Percentiles rank a stretch among this genome's conserved stretches.
Conservation (phyloP, 2,888 invertebrate genomes). For the Meganola albula region DNA sequence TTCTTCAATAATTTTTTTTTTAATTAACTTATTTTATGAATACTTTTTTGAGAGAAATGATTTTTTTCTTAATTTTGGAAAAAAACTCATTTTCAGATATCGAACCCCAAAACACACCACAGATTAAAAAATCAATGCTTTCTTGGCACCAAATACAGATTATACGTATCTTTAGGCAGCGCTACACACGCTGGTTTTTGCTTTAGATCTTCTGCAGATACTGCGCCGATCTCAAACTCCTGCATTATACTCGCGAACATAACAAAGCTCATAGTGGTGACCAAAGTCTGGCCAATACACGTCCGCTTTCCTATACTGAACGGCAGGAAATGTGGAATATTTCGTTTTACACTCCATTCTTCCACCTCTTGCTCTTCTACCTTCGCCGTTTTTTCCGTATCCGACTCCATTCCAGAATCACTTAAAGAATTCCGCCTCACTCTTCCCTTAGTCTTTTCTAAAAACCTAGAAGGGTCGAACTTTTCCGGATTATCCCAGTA, state of each 20-base stretch:
- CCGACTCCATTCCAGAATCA: conserved; percentile 78
- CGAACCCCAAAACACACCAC: conserved; percentile 11
- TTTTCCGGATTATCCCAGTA: conserved; percentile 85
- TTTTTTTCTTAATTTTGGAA: not conserved
- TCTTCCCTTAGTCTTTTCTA: conserved; percentile 65
- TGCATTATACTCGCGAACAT: conserved; percentile 85
- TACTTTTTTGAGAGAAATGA: not conserved
- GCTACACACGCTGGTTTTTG: conserved; percentile 85
- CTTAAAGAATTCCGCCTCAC: conserved; percentile 64
- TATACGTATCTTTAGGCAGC: conserved; percentile 84
- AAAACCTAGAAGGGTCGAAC: conserved; percentile 87
- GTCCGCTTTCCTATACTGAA: conserved; percentile 93
- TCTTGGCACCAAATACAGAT: conserved; percentile 78
- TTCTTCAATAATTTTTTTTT: too few relatives aligned
- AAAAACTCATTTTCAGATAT: not conserved
- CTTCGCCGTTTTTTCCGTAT: conserved; percentile 50
- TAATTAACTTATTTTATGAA: too few relatives aligned
- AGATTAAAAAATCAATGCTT: conserved; percentile 41
- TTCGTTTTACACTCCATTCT: conserved; percentile 63
- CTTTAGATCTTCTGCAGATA: conserved; percentile 69
- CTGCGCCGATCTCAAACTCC: conserved; percentile 81
- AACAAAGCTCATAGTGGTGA: conserved; percentile 86
- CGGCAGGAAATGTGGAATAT: conserved; percentile 86
- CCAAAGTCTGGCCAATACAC: conserved; percentile 89
- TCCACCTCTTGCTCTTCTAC: conserved; percentile 53